Evolutionary conservation across 2,113 vertebrate genomes (phyloP), one percentile per base, ranked within the genome.

Genomic region (Neodontobutis hainanensis): DNA sequence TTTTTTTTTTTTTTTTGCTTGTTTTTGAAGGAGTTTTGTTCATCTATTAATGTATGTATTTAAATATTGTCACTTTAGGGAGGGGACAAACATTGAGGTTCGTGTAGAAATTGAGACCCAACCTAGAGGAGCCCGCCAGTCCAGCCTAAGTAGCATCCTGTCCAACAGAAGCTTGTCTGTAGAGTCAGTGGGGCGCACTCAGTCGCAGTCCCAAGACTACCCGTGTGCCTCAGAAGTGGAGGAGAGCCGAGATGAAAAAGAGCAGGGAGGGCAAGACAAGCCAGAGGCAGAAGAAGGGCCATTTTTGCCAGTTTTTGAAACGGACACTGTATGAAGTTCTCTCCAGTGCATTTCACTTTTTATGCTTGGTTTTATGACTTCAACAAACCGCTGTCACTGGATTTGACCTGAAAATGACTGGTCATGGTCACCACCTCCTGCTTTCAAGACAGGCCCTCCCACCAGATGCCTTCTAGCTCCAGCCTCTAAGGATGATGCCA

Each of bases 51-150:
- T 65, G 4, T 42, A 4, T 57, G 0, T 60, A 32, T 75, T 12
- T 57, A 15, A 59, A 34, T 72, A 12, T 62, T 71, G 8, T 59
- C 58, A 27, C 70, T 49, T 5, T 87, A 94, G 92, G 81, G 93
- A 93, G 42, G 88, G 92, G 42, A 91, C 86, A 55, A 93, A 94
- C 66, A 92, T 94, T 15, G 92, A 95, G 74, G 94, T 96, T 57
- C 93, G 85, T 59, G 94, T 95, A 80, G 93, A 93, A 5, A 93
- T 95, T 0, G 95, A 95, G 78, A 89, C 83, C 0, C 92, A 92
- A 49, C 94, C 90, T 0, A 83, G 75, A 46, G 87, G 90, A 3
- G 88, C 69, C 32, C 85, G 81, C 32, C 92, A 92, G 77, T 90
- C 89, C 73, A 94, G 94, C 83, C 91, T 93, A 48, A 93, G 92